phyloP scores from a whole-genome alignment of 2,888 invertebrate genomes.

The Aricia artaxerxes region DNA sequence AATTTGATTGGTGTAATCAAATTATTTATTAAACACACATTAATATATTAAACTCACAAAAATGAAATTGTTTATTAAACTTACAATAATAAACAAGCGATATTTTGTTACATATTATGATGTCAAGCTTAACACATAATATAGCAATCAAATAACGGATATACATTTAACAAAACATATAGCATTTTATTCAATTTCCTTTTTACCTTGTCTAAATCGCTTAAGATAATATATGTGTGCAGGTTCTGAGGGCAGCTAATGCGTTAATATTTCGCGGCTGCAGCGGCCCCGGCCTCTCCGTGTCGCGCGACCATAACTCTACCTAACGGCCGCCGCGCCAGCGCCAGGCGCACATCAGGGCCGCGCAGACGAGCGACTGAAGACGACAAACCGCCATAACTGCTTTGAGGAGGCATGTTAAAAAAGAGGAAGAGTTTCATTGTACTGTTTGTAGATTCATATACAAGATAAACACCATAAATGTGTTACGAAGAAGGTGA shows the following conservation, averaged over 20 bases:
- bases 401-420: background rate
- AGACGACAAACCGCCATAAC: background rate
- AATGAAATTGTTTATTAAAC: too few species aligned
- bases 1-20: too few species aligned
- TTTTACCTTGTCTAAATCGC: background rate
- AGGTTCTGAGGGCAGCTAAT: conserved; percentile 13
- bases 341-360: background rate
- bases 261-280: conserved; percentile 17
- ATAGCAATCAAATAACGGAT: background rate
- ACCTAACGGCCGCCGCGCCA: conserved; percentile 9
- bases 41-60: too few species aligned
- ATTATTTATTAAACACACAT: too few species aligned
- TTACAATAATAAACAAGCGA: too few species aligned
- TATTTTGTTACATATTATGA: too few species aligned
- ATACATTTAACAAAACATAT: background rate
- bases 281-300: conserved; percentile 7
- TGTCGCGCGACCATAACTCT: conserved; percentile 22
- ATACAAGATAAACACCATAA: background rate
- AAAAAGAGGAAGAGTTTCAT: background rate
- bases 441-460: background rate
- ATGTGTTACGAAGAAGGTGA: background rate
- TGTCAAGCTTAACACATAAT: background rate
- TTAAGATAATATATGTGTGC: background rate
- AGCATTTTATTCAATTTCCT: background rate
- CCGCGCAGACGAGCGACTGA: background rate